phyloP scores from a whole-genome alignment of 2,888 invertebrate genomes.

The Rhogogaster chlorosoma region DNA sequence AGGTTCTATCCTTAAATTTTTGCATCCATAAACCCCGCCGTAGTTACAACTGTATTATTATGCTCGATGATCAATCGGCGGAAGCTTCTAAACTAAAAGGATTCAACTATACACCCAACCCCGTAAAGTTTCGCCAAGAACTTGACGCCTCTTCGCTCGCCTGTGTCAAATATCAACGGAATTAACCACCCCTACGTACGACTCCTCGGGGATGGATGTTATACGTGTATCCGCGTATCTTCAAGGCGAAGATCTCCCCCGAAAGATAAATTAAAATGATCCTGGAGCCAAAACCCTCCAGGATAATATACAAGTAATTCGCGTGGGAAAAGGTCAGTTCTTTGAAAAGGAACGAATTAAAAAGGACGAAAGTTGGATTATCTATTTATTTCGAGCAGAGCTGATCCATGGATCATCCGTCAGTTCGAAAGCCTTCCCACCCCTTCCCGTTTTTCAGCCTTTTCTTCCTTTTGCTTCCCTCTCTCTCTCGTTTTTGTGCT shows the following conservation, averaged over 20 bases:
- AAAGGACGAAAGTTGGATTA: neutral
- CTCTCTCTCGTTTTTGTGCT: too few relatives aligned
- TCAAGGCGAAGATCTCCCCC: too few relatives aligned
- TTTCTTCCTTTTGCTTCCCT: neutral
- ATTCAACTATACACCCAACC: neutral
- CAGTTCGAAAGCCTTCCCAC: neutral
- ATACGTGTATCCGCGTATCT: neutral
- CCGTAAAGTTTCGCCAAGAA: neutral
- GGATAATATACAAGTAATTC: neutral
- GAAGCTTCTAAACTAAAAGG: neutral
- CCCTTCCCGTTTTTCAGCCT: neutral
- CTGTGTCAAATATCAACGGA: neutral
- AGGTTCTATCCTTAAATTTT: too few relatives aligned
- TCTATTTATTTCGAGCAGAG: neutral
- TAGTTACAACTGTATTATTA: too few relatives aligned
- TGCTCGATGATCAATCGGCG: too few relatives aligned
- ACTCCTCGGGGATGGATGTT: neutral
- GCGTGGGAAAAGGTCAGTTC: neutral
- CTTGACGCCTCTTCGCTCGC: neutral
- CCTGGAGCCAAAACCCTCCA: neutral
- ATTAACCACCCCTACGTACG: neutral
- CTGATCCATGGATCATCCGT: constrained; percentile 8
- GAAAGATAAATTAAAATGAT: neutral
- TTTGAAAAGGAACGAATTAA: neutral
- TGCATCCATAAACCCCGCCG: too few relatives aligned